Evolutionary conservation across 2,113 vertebrate species (phyloP), one percentile per base, ranked within the genome.

Genomic region (Neolamprologus tretocephalus): DNA sequence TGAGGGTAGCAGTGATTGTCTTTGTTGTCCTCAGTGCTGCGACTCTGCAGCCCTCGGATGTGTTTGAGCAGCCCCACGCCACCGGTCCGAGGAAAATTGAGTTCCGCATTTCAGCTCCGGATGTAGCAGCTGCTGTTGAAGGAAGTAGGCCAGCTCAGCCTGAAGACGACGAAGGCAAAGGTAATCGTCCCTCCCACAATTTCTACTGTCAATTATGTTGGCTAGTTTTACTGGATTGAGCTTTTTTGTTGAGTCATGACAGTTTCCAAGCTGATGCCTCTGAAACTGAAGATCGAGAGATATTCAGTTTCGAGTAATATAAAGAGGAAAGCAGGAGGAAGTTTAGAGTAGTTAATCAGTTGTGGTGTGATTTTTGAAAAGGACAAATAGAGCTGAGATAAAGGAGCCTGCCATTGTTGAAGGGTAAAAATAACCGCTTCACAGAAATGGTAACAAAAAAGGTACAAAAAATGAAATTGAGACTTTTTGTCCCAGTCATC

Each of bases 21-120:
- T 23, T 93, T 96, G 86, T 89, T 91, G 83, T 94, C 94, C 94
- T 95, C 87, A 98, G 96, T 88, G 94, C 91, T 81, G 84, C 96
- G 3, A 97, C 96, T 7, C 93, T 99, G 87, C 97, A 97, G 91
- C 98, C 98, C 79, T 97, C 97, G 0, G 98, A 99, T 83, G 98
- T 99, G 35, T 99, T 99, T 90, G 99, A 99, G 86, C 98, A 98
- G 93, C 97, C 96, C 2, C 97, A 97, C 80, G 91, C 97, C 1
- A 53, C 97, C 28, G 97, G 97, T 17, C 97, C 93, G 45, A 99
- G 95, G 94, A 99, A 97, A 96, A 99, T 99, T 2, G 98, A 99
- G 92, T 98, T 99, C 93, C 97, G 98, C 93, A 98, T 99, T 94
- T 97, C 96, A 37, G 91, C 89, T 86, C 90, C 97, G 37, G 98